phyloP scores from a whole-genome alignment of 1,140 invertebrate genomes.

The Dinoponera quadriceps region DNA sequence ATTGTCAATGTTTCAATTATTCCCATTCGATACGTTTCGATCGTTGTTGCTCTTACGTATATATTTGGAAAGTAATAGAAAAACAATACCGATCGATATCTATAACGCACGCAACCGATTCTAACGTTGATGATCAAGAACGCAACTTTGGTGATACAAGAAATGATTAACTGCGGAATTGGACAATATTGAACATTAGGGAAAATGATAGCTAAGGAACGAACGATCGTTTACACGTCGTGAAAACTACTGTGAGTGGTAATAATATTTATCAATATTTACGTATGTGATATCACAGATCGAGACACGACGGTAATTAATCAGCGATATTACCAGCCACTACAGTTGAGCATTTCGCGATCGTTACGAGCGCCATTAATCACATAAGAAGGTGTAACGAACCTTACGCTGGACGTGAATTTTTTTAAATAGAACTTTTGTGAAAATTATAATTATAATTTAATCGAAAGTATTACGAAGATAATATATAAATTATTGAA shows the following conservation, averaged over 20 bases:
- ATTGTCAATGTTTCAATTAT: constrained; percentile 10
- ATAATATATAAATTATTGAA: constrained; percentile 16
- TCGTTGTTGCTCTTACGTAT: background rate
- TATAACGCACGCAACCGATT: background rate
- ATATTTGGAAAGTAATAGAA: background rate
- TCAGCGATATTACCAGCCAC: constrained; percentile 8
- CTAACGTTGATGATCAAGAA: background rate
- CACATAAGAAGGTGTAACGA: background rate
- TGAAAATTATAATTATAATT: background rate
- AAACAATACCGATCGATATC: background rate
- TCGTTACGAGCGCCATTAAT: background rate
- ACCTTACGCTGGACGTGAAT: constrained; percentile 18
- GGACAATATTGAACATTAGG: background rate
- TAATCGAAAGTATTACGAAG: no score
- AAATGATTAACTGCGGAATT: background rate
- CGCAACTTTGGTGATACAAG: background rate
- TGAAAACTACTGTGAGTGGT: background rate
- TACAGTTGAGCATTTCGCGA: background rate
- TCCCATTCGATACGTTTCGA: background rate
- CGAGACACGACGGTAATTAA: constrained; percentile 28
- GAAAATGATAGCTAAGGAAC: background rate
- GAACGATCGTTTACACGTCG: background rate
- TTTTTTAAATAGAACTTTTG: background rate
- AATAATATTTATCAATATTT: background rate
- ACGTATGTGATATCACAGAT: constrained; percentile 21